Percentiles rank a stretch among this genome's conserved stretches.
phyloP scores from a whole-genome alignment of 2,888 invertebrate species.

The Nephrotoma guestfalica region DNA sequence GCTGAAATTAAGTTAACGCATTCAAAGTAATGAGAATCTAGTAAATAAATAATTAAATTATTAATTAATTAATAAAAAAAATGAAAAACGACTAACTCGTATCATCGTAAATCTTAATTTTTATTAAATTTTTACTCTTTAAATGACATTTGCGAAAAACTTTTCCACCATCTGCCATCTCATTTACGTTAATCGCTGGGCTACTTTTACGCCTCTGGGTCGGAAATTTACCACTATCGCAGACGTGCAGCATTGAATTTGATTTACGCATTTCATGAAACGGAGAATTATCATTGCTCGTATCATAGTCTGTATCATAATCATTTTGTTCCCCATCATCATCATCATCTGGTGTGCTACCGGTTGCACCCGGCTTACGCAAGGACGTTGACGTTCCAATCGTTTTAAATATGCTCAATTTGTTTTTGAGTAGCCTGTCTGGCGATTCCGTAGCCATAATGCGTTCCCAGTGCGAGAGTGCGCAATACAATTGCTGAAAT shows the following conservation, averaged over 20 bases:
- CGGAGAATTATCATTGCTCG: background rate
- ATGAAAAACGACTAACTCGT: background rate
- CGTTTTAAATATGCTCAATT: background rate
- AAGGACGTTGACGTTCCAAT: background rate
- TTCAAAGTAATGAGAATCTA: background rate
- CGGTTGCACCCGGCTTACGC: background rate
- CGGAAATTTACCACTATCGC: background rate
- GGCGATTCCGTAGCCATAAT: constrained; percentile 19
- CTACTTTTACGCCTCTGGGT: background rate
- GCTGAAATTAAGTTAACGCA: background rate
- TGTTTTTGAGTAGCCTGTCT: constrained; percentile 10
- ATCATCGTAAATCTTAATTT: background rate
- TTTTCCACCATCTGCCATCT: background rate
- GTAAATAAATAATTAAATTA: background rate
- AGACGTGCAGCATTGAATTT: background rate
- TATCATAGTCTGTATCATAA: background rate
- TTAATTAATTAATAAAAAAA: background rate
- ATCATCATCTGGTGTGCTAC: background rate
- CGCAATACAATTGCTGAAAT: constrained; percentile 36
- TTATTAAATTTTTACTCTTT: background rate
- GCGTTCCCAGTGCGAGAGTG: constrained; percentile 28
- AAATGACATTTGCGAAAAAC: background rate
- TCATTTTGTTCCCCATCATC: background rate
- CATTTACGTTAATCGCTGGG: background rate
- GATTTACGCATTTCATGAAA: background rate